Evolutionary conservation across 2,113 vertebrate genomes (phyloP), one percentile per base, ranked within the genome.

Genomic region (Rhadina sibilatrix): DNA sequence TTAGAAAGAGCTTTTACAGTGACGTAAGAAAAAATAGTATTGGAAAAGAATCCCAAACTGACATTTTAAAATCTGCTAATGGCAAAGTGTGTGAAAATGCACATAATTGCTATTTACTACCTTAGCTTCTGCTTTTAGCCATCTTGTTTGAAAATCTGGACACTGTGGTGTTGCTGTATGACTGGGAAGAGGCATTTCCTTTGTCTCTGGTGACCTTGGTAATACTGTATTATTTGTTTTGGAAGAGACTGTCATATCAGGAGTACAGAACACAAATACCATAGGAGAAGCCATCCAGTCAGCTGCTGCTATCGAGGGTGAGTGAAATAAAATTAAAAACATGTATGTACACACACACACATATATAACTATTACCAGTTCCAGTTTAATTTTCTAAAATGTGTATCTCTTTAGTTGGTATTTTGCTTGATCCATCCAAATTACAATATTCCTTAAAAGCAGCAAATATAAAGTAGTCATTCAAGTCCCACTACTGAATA

Each of bases 221-320:
- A 94, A 82, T n/a, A 37, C 49, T 12, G 40, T n/a, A 17, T 5
- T 54, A 59, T 49, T 94, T 68, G 91, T 97, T 98, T 79, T 93
- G 95, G 79, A 91, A 90, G 95, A 81, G 57, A 97, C 95, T 87
- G 98, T 98, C 74, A 99, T 95, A 42, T 98, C 98, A 30, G 98
- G 98, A 35, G 99, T 99, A 65, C 95, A 98, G 84, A 99, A 97
- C 19, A 96, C 97, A 46, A 99, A 98, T 3, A 91, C 75, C 94
- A 98, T 96, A 28, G 99, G 99, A 52, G 99, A 98, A 79, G 97
- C 78, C 81, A 79, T 93, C 63, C 90, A 96, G 57, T 96, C 76
- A 15, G 46, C 95, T 97, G 89, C 96, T 97, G 91, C 74, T 96
- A 96, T 28, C 47, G 42, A 16, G 28, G 7, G 4, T 17, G 4